Evolutionary conservation across 2,797 vertebrate species (phyloP).

Genomic region (Danio aesculapii): DNA sequence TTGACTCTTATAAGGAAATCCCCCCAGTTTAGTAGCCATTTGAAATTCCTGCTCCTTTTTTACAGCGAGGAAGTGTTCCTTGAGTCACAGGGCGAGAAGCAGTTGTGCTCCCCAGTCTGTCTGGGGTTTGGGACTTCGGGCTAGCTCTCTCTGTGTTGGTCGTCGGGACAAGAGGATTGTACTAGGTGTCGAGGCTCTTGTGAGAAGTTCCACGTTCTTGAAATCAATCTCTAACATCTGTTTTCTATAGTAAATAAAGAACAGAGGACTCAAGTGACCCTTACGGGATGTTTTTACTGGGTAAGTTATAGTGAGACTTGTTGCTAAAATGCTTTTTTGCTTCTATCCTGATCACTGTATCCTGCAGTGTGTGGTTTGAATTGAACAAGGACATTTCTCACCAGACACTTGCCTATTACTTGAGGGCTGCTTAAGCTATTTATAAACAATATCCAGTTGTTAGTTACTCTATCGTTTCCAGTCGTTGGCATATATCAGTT

Average conservation of each 20-base stretch:
- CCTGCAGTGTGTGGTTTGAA: constrained; percentile 40
- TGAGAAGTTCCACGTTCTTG: constrained; percentile 28
- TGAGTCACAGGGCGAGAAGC: constrained; percentile 79
- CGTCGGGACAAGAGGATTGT: constrained; percentile 10
- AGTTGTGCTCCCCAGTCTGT: constrained; percentile 66
- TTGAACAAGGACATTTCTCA: constrained; percentile 36
- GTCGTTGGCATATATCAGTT: constrained; percentile 14
- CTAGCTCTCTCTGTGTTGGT: background rate
- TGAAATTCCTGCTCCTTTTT: constrained; percentile 79
- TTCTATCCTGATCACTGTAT: constrained; percentile 29
- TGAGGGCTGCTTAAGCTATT: constrained; percentile 25
- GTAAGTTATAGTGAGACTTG: constrained; percentile 71
- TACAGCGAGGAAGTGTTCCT: constrained; percentile 80
- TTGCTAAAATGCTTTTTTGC: constrained; percentile 41
- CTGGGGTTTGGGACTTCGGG: constrained; percentile 14
- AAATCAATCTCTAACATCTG: constrained; percentile 47
- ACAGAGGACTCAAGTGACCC: constrained; percentile 37
- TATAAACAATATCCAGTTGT: constrained; percentile 45
- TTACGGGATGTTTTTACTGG: constrained; percentile 79
- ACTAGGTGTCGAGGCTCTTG: constrained; percentile 19
- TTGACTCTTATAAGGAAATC: constrained; percentile 84
- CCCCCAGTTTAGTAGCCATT: constrained; percentile 81
- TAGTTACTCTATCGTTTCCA: constrained; percentile 41
- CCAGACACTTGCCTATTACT: constrained; percentile 41
- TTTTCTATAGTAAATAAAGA: constrained; percentile 33